These are phyloP conservation scores for Hedya salicella DNA, from an alignment of 2,888 invertebrate species.

Conservation along the genomic window DNA sequence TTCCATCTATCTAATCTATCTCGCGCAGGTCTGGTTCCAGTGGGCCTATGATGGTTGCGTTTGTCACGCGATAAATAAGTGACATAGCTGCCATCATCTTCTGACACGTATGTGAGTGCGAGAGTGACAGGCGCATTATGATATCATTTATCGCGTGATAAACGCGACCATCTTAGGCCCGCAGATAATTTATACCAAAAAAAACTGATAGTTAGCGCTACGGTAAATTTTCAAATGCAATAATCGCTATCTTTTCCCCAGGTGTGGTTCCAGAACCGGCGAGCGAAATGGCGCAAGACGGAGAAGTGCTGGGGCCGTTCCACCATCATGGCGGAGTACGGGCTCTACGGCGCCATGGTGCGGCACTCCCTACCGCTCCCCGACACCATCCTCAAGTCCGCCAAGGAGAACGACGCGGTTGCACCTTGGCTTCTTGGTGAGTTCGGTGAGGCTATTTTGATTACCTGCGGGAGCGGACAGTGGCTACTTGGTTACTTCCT, in stretches of 20 bases:
- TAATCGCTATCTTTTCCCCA: conserved; percentile 69
- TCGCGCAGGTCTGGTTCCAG: no score
- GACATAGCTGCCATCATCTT: no score
- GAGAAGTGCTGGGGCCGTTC: conserved; percentile 99
- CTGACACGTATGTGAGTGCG: no score
- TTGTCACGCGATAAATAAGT: no score
- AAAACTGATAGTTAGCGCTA: neutral
- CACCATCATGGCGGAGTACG: conserved; percentile 99
- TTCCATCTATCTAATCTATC: no score
- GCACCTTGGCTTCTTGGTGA: conserved; percentile 99
- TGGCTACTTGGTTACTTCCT: neutral
- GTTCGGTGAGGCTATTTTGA: conserved; percentile 61
- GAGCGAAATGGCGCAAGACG: conserved; percentile 99
- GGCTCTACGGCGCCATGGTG: conserved; percentile 99
- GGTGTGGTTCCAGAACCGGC: conserved; percentile 99
- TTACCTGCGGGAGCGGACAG: conserved; percentile 14
- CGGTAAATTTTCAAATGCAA: neutral
- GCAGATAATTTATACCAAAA: no score
- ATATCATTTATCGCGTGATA: no score
- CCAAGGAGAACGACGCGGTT: conserved; percentile 98
- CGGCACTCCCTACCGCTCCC: conserved; percentile 99
- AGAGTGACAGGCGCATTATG: no score
- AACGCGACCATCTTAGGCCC: no score
- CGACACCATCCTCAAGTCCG: conserved; percentile 98
- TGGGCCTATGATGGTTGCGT: no score